A percentile compares a stretch with the other conserved stretches of the same genome.
phyloP scores from a whole-genome alignment of 2,888 invertebrate genomes.

The Netelia inedita region DNA sequence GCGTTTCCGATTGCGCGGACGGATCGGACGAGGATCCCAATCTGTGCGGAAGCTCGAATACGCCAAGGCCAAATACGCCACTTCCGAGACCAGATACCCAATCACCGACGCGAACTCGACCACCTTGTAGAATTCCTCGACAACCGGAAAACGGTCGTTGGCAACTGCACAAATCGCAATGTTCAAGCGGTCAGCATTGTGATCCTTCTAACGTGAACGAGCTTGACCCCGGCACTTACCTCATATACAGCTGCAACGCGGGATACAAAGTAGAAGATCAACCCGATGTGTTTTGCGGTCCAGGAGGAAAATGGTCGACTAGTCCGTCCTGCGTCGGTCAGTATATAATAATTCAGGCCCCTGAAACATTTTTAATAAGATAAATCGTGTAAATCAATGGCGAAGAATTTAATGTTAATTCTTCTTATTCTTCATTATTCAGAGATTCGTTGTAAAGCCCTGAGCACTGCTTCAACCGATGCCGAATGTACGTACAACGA shows the following conservation, averaged over 20 bases:
- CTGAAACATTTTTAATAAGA: constrained; percentile 7
- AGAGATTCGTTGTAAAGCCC: constrained; percentile 79
- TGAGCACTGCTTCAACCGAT: constrained; percentile 74
- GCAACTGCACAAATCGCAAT: constrained; percentile 76
- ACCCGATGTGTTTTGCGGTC: constrained; percentile 75
- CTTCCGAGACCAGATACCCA: neutral
- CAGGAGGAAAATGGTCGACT: constrained; percentile 76
- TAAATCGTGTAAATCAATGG: neutral
- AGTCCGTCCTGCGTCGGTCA: constrained; percentile 78
- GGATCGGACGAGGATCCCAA: constrained; percentile 83
- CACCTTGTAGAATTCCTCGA: constrained; percentile 75
- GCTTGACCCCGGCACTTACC: constrained; percentile 76
- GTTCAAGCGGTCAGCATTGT: constrained; percentile 73
- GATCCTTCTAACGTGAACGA: constrained; percentile 46
- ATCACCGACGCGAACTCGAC: constrained; percentile 25
- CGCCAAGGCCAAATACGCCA: neutral
- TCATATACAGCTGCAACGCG: constrained; percentile 78
- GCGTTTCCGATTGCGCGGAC: constrained; percentile 82
- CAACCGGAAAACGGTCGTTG: constrained; percentile 79
- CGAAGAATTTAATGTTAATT: neutral
- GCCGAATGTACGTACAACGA: constrained; percentile 74
- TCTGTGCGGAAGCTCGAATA: constrained; percentile 67
- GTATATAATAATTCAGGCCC: constrained; percentile 5
- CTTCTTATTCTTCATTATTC: constrained; percentile 1
- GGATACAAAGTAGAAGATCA: constrained; percentile 76